phyloP scores from a whole-genome alignment of 2,797 vertebrate genomes.

The Prunella strophiata region DNA sequence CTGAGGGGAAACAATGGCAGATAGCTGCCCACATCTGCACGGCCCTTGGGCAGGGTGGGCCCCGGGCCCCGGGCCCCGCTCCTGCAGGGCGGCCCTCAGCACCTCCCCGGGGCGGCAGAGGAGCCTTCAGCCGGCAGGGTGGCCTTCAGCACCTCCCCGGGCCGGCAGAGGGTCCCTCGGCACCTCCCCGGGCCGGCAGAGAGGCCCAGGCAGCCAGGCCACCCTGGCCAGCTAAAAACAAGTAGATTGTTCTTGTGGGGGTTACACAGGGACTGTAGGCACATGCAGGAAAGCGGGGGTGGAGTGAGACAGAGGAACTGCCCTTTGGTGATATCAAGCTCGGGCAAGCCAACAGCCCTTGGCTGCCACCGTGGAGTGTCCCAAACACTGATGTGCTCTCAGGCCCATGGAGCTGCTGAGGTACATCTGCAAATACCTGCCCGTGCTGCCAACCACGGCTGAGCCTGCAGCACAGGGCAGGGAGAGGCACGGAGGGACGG shows the following conservation, averaged over 20 bases:
- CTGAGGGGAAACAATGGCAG: background rate
- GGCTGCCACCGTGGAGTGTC: rapidly evolving
- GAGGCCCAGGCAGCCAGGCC: background rate
- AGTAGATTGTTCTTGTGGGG: background rate
- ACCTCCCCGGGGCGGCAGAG: background rate
- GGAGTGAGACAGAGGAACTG: background rate
- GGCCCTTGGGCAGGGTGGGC: background rate
- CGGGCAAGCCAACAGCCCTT: background rate
- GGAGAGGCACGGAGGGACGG: rapidly evolving
- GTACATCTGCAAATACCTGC: background rate
- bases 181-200: rapidly evolving
- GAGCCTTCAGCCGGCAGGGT: too few species aligned
- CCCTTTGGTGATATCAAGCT: background rate
- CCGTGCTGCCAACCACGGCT: rapidly evolving
- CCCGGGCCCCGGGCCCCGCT: background rate
- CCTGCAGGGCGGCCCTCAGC: rapidly evolving
- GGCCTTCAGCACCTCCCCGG: too few species aligned
- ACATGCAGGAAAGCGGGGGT: background rate
- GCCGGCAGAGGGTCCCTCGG: too few species aligned
- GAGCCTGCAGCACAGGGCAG: background rate
- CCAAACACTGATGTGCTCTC: background rate
- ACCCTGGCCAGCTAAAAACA: background rate
- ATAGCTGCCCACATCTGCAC: background rate
- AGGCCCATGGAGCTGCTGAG: background rate
- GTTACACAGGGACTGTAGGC: background rate